A percentile compares a stretch with the other conserved stretches of the same genome.
phyloP scores from a whole-genome alignment of 1,140 invertebrate genomes.

The Zaprionus nigranus region DNA sequence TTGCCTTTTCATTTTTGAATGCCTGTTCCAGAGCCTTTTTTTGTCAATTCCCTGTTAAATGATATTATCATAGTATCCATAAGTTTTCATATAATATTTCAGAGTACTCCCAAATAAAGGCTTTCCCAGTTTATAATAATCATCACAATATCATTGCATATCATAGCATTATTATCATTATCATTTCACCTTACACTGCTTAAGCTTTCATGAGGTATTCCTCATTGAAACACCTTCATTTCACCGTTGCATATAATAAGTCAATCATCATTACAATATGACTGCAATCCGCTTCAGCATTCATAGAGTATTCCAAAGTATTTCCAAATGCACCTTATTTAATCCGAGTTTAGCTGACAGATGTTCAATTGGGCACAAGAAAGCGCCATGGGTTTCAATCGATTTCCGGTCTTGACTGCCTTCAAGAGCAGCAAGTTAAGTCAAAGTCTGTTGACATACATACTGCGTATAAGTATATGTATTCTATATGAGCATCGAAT shows the following conservation, averaged over 20 bases:
- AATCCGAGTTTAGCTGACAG: background rate
- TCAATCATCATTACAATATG: background rate
- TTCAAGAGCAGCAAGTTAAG: conserved; percentile 4
- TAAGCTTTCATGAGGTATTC: background rate
- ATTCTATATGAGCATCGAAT: conserved; percentile 2
- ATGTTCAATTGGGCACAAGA: background rate
- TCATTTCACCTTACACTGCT: no score
- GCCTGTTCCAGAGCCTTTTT: background rate
- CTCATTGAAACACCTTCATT: no score
- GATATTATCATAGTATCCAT: background rate
- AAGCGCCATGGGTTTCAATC: conserved; percentile 5
- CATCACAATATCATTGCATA: no score
- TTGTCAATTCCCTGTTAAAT: no score
- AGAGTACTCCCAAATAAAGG: no score
- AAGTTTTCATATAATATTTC: background rate
- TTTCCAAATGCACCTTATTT: background rate
- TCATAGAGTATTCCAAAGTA: background rate
- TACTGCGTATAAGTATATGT: background rate
- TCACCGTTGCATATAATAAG: no score
- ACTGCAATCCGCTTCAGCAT: background rate
- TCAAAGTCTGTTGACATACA: background rate
- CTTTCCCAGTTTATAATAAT: no score
- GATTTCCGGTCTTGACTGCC: conserved; percentile 19
- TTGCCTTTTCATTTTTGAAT: background rate
- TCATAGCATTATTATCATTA: no score